A percentile compares a stretch with the other conserved stretches of the same genome.
Evolutionary conservation across 2,113 vertebrate genomes (phyloP).

Genomic region (Scolopax mira): DNA sequence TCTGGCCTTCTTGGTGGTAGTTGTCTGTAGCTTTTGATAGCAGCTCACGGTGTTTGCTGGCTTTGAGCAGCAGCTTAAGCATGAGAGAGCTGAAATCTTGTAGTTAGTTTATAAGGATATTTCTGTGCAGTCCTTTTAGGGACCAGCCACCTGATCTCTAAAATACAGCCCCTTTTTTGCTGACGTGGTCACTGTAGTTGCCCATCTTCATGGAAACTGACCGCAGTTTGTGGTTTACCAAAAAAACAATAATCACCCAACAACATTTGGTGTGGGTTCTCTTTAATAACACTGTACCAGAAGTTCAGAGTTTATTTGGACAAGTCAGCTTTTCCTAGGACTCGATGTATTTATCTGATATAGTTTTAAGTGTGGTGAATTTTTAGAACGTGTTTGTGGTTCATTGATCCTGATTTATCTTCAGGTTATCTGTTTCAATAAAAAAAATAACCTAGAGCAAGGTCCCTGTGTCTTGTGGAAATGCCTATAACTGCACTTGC

Average conservation of each 20-base stretch:
- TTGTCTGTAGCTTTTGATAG: neutral
- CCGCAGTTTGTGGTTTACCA: neutral
- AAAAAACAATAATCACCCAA: neutral
- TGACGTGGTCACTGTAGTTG: neutral
- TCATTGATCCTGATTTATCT: neutral
- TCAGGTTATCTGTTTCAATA: neutral
- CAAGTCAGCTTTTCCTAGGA: neutral
- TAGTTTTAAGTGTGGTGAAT: neutral
- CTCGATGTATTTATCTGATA: neutral
- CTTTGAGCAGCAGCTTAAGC: neutral
- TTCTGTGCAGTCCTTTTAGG: neutral
- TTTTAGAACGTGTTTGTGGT: neutral
- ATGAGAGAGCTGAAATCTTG: neutral
- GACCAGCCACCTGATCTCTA: neutral
- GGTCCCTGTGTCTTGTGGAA: neutral
- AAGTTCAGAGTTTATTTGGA: neutral
- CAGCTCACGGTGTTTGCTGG: neutral
- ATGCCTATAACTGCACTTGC: neutral
- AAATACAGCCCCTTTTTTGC: neutral
- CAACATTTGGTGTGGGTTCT: neutral
- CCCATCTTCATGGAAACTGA: neutral
- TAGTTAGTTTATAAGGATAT: neutral
- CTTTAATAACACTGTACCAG: neutral
- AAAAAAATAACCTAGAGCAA: neutral
- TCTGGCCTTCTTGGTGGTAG: neutral